phyloP scores from a whole-genome alignment of 1,140 invertebrate genomes.

The Protaetia brevitarsis region DNA sequence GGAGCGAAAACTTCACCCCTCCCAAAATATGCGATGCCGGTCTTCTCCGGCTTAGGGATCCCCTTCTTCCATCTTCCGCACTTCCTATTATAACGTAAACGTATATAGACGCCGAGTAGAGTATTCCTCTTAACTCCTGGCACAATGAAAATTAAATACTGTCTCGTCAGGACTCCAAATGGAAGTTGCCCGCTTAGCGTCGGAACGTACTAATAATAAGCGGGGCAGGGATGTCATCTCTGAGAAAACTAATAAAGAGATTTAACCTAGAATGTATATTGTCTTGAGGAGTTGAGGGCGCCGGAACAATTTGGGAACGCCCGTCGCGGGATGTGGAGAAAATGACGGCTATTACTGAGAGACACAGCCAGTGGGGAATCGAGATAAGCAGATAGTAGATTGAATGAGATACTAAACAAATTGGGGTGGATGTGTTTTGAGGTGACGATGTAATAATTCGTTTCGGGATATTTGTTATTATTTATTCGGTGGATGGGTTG shows the following conservation, averaged over 20 bases:
- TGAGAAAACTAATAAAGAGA: background rate
- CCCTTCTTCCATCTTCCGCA: background rate
- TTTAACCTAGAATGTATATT: background rate
- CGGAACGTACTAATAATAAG: background rate
- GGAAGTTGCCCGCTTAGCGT: background rate
- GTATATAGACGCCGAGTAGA: background rate
- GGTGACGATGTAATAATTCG: too few relatives aligned
- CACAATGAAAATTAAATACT: constrained; percentile 2
- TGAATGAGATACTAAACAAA: too few relatives aligned
- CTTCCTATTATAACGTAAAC: background rate
- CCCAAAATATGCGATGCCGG: background rate
- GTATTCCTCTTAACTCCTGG: background rate
- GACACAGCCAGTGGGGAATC: too few relatives aligned
- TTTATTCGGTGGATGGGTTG: too few relatives aligned
- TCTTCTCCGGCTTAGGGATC: background rate
- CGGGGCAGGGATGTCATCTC: background rate
- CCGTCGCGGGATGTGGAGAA: background rate
- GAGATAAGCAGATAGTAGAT: too few relatives aligned
- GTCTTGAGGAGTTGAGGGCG: background rate
- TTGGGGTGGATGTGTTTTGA: too few relatives aligned
- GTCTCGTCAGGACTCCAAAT: background rate
- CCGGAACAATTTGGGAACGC: background rate
- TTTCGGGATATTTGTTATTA: too few relatives aligned
- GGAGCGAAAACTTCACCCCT: background rate
- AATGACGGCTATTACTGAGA: background rate